Conservation (phyloP, 2,888 invertebrate species). For the Ormia ochracea region DNA sequence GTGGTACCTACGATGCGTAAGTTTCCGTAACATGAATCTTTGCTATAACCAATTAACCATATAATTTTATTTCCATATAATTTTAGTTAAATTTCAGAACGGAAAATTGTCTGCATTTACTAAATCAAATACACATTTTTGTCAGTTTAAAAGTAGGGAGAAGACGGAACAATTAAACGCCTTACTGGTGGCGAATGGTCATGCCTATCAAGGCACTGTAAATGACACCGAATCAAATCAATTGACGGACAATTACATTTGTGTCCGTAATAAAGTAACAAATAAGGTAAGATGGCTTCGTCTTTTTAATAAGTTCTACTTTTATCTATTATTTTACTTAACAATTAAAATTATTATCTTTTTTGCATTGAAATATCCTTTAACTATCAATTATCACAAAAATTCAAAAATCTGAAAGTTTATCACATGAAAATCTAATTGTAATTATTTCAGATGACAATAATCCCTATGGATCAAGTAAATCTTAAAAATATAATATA, state of each 20-base stretch:
- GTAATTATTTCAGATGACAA: slow-evolving; percentile 63
- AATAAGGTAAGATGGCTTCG: slow-evolving; percentile 69
- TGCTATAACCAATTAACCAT: background rate
- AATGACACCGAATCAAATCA: slow-evolving; percentile 49
- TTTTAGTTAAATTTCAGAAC: slow-evolving; percentile 74
- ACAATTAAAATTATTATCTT: too few relatives aligned
- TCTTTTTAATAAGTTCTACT: too few relatives aligned
- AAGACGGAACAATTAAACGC: slow-evolving; percentile 61
- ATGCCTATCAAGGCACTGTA: slow-evolving; percentile 68
- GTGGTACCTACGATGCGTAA: slow-evolving; percentile 69
- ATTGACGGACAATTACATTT: slow-evolving; percentile 71
- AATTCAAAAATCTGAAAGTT: too few relatives aligned
- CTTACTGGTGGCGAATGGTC: slow-evolving; percentile 67
- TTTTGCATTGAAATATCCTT: too few relatives aligned
- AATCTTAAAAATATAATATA: slow-evolving; percentile 71
- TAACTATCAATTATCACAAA: too few relatives aligned
- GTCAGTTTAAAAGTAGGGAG: slow-evolving; percentile 52
- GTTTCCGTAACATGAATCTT: slow-evolving; percentile 14
- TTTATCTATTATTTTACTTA: too few relatives aligned
- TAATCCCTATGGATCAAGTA: slow-evolving; percentile 71
- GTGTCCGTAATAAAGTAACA: slow-evolving; percentile 71
- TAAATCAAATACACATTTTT: slow-evolving; percentile 65
- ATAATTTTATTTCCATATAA: too few relatives aligned
- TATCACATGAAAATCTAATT: too few relatives aligned
- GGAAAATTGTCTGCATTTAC: slow-evolving; percentile 67